Base-by-base conservation (phyloP, 2,888 invertebrate genomes). In the Papilio elwesi region DNA sequence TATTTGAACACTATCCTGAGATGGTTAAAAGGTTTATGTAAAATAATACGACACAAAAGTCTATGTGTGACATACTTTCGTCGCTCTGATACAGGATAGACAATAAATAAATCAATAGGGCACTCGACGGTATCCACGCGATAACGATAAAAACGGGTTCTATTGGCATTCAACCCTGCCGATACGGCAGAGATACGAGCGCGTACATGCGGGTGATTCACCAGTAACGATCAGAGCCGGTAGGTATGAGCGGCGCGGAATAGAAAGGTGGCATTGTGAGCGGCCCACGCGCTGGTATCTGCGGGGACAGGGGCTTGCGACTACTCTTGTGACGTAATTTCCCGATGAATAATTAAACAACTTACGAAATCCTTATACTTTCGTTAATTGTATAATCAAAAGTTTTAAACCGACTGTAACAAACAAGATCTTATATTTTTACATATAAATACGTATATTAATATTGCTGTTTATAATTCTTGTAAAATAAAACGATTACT, bases 221-320 rank as follows among this genome's bases (percentile, higher is more conserved):
- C 82, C 78, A 74, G 74, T 78, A 87, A 87, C 82, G 86, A 86
- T 85, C 78, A 69, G 76, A 71, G 76, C 79, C 67, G 67, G 74
- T 71, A 75, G 73, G 70, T 74, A 51, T 10, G 10, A 70, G 70
- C 62, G 48, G 49, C 73, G 68, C 59, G 67, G 74, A 76, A 84
- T 87, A 85, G 86, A 89, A 85, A 87, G 85, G 82, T 80, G 76
- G 84, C 81, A 86, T 88, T 87, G 87, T 88, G 68, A 81, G 78
- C 73, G 81, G 75, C 82, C 83, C 82, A 86, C 84, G 85, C 86
- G 84, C 84, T 80, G 82, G 82, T 63, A 78, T 80, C 78, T 26
- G 77, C 76, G 81, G 78, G 84, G 84, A 85, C 59, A 43, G 59
- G 43, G 59, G 82, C 53, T 64, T 38, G 72, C 64, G 26, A 26